Percentiles rank a stretch among this genome's conserved stretches.
Conservation (phyloP, 2,888 invertebrate species). For the Colletes collaris region DNA sequence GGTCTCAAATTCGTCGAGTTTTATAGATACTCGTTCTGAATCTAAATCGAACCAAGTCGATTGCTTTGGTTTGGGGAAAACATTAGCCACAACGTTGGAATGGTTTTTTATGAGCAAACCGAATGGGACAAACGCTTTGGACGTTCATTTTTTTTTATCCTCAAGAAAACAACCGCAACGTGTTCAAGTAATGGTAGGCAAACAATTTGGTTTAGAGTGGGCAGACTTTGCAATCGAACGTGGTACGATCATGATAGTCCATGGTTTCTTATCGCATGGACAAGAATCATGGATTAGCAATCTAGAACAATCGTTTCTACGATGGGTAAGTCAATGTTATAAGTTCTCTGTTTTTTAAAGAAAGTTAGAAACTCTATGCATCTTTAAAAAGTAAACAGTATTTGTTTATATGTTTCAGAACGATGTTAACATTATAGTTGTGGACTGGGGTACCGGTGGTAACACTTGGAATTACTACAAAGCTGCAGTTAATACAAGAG, state of each 20-base stretch:
- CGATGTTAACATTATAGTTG: constrained; percentile 86
- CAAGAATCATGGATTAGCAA: constrained; percentile 86
- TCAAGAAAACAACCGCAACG: constrained; percentile 82
- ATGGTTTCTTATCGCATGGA: constrained; percentile 87
- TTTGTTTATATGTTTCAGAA: constrained; percentile 80
- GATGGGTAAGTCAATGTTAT: constrained; percentile 82
- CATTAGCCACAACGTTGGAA: constrained; percentile 80
- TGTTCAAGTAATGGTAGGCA: constrained; percentile 82
- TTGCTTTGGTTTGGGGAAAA: constrained; percentile 84
- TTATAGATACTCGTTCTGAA: not conserved
- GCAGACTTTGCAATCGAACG: constrained; percentile 85
- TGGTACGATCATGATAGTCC: constrained; percentile 86
- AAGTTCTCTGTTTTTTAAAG: too few species aligned
- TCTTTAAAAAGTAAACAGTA: too few species aligned
- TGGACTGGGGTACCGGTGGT: constrained; percentile 87
- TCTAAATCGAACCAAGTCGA: constrained; percentile 75
- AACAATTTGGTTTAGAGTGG: constrained; percentile 85
- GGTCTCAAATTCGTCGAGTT: not conserved
- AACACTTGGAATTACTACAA: constrained; percentile 86
- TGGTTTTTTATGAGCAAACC: constrained; percentile 84
- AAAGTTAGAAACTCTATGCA: too few species aligned
- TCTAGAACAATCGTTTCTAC: constrained; percentile 85
- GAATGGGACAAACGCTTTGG: constrained; percentile 81
- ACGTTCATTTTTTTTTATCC: constrained; percentile 84
- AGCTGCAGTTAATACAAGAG: constrained; percentile 85